A percentile compares a stretch with the other conserved stretches of the same genome.
These are phyloP conservation scores for Geopemphigus sp. DNA, from an alignment of 1,140 invertebrate species.

Conservation along the genomic window DNA sequence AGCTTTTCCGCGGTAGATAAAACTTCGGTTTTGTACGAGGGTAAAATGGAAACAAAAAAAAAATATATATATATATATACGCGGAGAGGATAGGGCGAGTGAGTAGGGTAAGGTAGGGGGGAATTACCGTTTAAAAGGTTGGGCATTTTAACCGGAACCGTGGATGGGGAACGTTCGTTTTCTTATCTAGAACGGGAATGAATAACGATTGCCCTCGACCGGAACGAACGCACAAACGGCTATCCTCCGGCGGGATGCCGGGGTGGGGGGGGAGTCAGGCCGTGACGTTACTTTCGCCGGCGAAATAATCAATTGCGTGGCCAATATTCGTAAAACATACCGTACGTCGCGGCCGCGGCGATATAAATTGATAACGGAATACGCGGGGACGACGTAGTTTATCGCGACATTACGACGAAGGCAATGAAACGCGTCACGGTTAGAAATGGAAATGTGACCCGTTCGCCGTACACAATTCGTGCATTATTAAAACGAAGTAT, in stretches of 20 bases:
- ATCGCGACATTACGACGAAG: neutral
- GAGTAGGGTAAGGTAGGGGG: too few species aligned
- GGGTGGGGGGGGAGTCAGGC: too few species aligned
- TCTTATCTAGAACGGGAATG: slow-evolving; percentile 44
- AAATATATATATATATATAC: too few species aligned
- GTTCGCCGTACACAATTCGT: neutral
- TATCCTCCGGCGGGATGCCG: neutral
- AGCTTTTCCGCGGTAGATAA: slow-evolving; percentile 36
- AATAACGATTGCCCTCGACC: slow-evolving; percentile 44
- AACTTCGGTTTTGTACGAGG: slow-evolving; percentile 6
- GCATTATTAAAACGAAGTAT: neutral
- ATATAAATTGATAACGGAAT: slow-evolving; percentile 18
- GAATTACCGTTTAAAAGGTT: slow-evolving; percentile 23
- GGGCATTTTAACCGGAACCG: slow-evolving; percentile 46
- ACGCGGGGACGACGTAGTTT: neutral
- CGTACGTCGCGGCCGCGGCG: neutral
- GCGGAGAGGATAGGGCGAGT: neutral
- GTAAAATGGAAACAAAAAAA: neutral
- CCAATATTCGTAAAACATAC: neutral
- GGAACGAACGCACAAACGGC: slow-evolving; percentile 35
- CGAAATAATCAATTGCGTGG: slow-evolving; percentile 31
- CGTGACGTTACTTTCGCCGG: slow-evolving; percentile 1
- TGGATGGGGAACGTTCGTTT: neutral
- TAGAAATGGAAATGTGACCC: neutral
- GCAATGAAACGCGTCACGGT: neutral